Percentiles rank a stretch among this genome's conserved stretches.
Conservation (phyloP, 2,113 vertebrate species). For the Myiagra hebetior region DNA sequence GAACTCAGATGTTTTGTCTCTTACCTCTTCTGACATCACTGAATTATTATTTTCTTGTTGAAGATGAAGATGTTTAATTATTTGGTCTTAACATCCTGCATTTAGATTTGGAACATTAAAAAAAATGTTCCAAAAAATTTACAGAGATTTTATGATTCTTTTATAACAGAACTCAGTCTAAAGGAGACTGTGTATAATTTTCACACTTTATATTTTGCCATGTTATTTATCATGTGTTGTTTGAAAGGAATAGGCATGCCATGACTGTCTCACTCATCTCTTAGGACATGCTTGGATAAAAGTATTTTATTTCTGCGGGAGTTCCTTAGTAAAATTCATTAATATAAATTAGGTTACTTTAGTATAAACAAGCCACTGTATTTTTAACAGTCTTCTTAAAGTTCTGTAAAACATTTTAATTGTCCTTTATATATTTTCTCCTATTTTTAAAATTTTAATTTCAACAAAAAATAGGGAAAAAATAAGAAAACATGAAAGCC, state of each 20-base stretch:
- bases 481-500: background rate
- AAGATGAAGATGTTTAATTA: background rate
- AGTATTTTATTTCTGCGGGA: background rate
- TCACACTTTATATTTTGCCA: background rate
- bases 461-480: background rate
- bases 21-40: background rate
- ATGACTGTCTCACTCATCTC: background rate
- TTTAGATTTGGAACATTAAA: background rate
- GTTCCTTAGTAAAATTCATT: background rate
- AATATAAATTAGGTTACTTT: background rate
- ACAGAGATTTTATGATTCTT: background rate
- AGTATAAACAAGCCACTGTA: background rate
- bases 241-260: background rate
- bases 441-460: background rate
- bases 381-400: background rate
- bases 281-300: background rate
- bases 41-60: background rate
- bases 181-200: background rate
- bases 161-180: background rate
- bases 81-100: background rate
- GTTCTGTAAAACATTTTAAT: background rate
- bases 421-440: background rate
- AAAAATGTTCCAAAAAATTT: background rate
- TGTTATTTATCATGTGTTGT: background rate
- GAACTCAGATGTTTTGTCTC: background rate